Base-by-base conservation (phyloP, 2,888 invertebrate genomes). In the Hemaris fuciformis region DNA sequence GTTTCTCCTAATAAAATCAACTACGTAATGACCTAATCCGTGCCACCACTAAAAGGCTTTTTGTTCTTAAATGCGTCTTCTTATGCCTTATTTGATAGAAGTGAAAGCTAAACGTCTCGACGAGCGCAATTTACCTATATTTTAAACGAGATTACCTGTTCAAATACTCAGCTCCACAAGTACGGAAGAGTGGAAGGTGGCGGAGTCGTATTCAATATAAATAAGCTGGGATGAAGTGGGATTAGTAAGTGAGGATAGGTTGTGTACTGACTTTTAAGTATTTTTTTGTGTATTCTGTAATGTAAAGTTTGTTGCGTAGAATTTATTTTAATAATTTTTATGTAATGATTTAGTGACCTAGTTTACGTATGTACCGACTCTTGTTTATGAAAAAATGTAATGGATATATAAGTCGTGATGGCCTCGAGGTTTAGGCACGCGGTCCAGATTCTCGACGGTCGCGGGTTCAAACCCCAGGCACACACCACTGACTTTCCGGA, bases 91-190 rank as follows among this genome's bases (percentile, higher is more conserved):
- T 80, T 81, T 69, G 76, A 76, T 79, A 76, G 72, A 66, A 78
- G 84, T 75, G 81, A 87, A 88, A 87, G 83, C 80, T 76, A 80
- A 73, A 69, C 76, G 68, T 75, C 25, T 80, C 75, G 73, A 74
- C 74, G 10, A 67, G 67, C 63, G 74, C 74, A 76, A 79, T 81
- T 81, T 78, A 76, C 72, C 72, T 72, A 73, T 75, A 81, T 78
- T 80, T 82, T 75, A 74, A 65, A 27, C 10, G 68, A 71, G 72
- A 73, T 76, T 74, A 70, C 72, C 70, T 70, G 70, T 70, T 72
- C 65, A 69, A 68, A 68, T 31, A 31, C 31, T 31, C 18, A 23
- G 46, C 23, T 46, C 2, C 5, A n/a, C n/a, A n/a, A 42, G 5
- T 45, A 3, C 0, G 10, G 45, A 3, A 43, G 1, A 8, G 4